Conservation (phyloP, 92 coral and sea anemone species). For the Palythoa grandiflora region DNA sequence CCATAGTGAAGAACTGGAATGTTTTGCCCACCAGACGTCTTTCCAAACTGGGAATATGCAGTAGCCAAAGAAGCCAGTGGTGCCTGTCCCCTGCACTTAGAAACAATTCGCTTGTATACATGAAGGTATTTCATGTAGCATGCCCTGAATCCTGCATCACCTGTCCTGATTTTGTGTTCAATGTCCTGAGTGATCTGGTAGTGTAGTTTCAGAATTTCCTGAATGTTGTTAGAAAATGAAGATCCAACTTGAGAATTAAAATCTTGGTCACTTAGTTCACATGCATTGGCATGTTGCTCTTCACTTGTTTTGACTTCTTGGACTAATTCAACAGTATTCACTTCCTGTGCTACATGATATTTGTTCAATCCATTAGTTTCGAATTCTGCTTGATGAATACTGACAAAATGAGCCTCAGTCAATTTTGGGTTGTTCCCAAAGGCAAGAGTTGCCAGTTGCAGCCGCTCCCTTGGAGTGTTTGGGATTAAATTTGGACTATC, state of each 20-base stretch:
- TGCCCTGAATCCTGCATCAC: conserved; percentile 50
- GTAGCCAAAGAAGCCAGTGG: conserved; percentile 38
- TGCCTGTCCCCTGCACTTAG: conserved; percentile 67
- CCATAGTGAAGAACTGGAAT: no score
- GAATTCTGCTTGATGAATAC: conserved; percentile 53
- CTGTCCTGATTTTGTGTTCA: conserved; percentile 58
- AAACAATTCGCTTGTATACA: conserved; percentile 51
- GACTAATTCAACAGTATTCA: no score
- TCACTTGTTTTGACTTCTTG: no score
- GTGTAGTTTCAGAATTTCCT: conserved; percentile 52
- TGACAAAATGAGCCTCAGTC: conserved; percentile 36
- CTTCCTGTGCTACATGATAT: no score
- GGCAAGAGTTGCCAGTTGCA: no score
- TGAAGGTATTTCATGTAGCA: conserved; percentile 59
- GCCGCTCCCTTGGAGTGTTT: conserved; percentile 10
- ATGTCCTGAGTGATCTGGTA: conserved; percentile 59
- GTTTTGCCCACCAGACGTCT: no score
- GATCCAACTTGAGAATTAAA: no score
- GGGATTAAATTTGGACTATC: neutral
- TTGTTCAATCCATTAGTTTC: neutral
- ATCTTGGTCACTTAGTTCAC: no score
- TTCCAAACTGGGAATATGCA: no score
- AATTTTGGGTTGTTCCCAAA: conserved; percentile 32
- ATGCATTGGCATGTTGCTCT: no score
- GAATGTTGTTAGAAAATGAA: no score